These are phyloP conservation scores for Sylvietta virens DNA, from an alignment of 2,113 vertebrate species.

Conservation along the genomic window DNA sequence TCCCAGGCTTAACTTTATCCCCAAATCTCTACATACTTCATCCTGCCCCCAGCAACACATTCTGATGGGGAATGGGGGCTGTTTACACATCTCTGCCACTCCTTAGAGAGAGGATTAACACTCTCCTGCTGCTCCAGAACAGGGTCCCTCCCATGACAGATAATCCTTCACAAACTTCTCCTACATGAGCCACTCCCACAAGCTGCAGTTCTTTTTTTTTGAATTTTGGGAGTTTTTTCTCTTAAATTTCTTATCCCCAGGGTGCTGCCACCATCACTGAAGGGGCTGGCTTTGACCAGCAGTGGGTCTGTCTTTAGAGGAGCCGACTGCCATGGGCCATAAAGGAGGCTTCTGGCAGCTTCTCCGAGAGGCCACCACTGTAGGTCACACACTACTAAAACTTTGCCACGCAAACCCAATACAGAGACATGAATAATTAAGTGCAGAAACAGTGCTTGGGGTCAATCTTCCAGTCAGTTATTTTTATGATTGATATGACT, in stretches of 20 bases:
- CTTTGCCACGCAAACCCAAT: not conserved
- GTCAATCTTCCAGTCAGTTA: not conserved
- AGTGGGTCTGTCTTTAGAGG: not conserved
- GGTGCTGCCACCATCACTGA: not conserved
- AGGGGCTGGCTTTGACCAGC: not conserved
- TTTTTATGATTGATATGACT: not conserved
- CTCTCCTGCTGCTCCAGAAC: not conserved
- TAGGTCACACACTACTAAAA: not conserved
- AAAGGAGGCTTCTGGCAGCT: not conserved
- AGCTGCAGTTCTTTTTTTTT: not conserved
- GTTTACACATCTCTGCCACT: not conserved
- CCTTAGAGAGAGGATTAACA: no score
- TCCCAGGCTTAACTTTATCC: not conserved
- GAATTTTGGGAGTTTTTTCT: not conserved
- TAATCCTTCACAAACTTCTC: not conserved
- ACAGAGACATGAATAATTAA: not conserved
- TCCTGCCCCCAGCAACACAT: not conserved
- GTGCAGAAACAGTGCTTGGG: not conserved
- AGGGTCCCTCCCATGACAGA: not conserved
- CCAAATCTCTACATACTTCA: not conserved
- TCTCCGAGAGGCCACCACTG: not conserved
- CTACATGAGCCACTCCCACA: not conserved
- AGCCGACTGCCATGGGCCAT: fast-evolving
- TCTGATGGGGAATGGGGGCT: not conserved
- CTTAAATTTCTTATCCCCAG: not conserved